Evolutionary conservation across 1,140 invertebrate genomes (phyloP), one percentile per base, ranked within the genome.

Genomic region (Magallana gigas): DNA sequence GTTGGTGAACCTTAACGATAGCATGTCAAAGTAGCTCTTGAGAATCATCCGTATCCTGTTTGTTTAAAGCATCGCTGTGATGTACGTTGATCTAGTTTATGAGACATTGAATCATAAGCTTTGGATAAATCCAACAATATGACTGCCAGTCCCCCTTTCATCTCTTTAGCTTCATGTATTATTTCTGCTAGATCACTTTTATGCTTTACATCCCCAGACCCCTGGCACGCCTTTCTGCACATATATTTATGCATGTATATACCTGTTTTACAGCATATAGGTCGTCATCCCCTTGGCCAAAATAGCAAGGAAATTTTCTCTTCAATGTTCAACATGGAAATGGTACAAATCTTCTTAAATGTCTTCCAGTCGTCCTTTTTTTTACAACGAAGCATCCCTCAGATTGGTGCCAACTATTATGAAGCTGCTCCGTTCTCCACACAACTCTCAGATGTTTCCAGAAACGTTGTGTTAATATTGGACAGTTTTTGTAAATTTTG

Each of bases 371-470:
- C 23, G 23, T 23, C 23, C 23, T 23, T 23, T 23, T 23, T 23
- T 23, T 23, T 23, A 23, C 23, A 23, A 23, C 23, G 23, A 23
- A 23, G 23, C 23, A 23, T 23, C 23, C 23, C 23, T 23, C 23
- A 23, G 9, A 87, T 85, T 29, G 85, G 87, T 16, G 87, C 23
- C 36, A 48, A 48, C 36, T 48, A n/a, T 85, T 86, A 59, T 23
- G 60, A 85, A 11, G 87, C 68, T 85, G 83, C 83, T 36, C 87
- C 89, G 36, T 90, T 90, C 85, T 90, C 85, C 57, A 88, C 89
- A 48, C 36, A 48, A 48, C 36, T 48, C 36, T 48, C 5, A 83
- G 57, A 76, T 85, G n/a, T 56, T 83, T 84, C 82, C 62, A 85
- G 1, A 85, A 80, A 3, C 18, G 58, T 58, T 11, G 60, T 23